Evolutionary conservation across 2,797 vertebrate genomes (phyloP).

Genomic region (Poecile montanus): DNA sequence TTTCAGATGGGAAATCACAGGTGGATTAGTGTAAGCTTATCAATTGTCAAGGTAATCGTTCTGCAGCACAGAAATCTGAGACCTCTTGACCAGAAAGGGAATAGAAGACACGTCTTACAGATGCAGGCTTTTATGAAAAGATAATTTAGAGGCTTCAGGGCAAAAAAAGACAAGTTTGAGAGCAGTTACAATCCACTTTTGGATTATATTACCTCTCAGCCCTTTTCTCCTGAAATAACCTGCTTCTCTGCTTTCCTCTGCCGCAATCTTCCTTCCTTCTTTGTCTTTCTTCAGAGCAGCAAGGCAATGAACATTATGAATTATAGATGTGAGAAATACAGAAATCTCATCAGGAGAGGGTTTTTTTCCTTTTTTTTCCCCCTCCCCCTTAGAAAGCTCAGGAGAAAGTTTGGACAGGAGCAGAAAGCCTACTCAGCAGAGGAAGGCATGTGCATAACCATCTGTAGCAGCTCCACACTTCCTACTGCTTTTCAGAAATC

Average conservation of each 20-base stretch:
- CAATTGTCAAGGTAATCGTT: neutral
- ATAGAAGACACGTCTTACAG: neutral
- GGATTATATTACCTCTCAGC: constrained; percentile 20
- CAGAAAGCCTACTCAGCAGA: neutral
- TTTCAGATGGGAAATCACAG: constrained; percentile 5
- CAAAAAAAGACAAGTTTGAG: constrained; percentile 32
- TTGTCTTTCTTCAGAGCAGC: neutral
- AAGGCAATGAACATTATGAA: neutral
- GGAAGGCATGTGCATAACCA: neutral
- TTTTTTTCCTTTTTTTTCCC: too few species aligned
- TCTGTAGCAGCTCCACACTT: neutral
- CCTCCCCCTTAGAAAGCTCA: neutral
- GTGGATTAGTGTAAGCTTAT: neutral
- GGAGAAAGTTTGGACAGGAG: neutral
- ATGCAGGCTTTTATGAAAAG: constrained; percentile 28
- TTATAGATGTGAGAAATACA: constrained; percentile 14
- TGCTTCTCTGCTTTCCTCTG: neutral
- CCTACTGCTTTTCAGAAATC: neutral
- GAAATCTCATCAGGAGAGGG: neutral
- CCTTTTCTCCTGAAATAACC: constrained; percentile 23
- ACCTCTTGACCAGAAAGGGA: constrained; percentile 24
- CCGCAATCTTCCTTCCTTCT: neutral
- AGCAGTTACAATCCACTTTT: constrained; percentile 19
- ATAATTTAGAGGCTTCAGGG: constrained; percentile 34
- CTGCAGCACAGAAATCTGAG: constrained; percentile 30